phyloP scores from a whole-genome alignment of 2,797 vertebrate genomes.

The Adrianichthys oophorus region DNA sequence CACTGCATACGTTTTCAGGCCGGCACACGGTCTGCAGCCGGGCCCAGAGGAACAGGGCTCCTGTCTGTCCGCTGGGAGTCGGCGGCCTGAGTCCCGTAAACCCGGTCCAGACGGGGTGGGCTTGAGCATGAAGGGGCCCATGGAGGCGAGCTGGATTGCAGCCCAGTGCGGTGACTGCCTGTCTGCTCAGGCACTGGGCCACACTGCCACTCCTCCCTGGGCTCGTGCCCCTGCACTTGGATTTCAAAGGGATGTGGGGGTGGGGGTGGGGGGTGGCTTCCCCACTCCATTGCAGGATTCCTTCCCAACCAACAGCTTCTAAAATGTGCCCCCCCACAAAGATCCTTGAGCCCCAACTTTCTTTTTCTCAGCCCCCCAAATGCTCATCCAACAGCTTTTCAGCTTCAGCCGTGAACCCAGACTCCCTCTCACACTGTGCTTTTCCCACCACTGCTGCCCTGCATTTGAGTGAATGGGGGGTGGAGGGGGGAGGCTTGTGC shows the following conservation, averaged over 20 bases:
- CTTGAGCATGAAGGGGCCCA: slow-evolving; percentile 68
- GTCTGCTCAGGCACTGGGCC: slow-evolving; percentile 82
- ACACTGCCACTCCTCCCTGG: slow-evolving; percentile 79
- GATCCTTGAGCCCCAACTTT: slow-evolving; percentile 58
- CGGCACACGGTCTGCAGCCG: slow-evolving; percentile 43
- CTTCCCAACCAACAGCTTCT: slow-evolving; percentile 60
- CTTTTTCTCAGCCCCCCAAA: slow-evolving; percentile 63
- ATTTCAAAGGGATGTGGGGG: slow-evolving; percentile 82
- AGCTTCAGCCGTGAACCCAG: slow-evolving; percentile 69
- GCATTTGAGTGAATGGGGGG: slow-evolving; percentile 70
- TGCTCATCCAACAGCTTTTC: slow-evolving; percentile 74
- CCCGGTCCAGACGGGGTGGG: slow-evolving; percentile 75
- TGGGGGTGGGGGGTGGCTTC: slow-evolving; percentile 67
- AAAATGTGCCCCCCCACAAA: slow-evolving; percentile 38
- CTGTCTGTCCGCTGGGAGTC: slow-evolving; percentile 78
- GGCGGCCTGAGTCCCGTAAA: slow-evolving; percentile 76
- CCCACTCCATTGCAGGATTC: slow-evolving; percentile 68
- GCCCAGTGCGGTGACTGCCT: slow-evolving; percentile 83
- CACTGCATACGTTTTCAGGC: slow-evolving; percentile 33
- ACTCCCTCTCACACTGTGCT: slow-evolving; percentile 73
- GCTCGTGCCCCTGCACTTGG: slow-evolving; percentile 82
- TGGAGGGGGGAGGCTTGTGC: slow-evolving; percentile 76
- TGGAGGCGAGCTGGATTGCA: slow-evolving; percentile 74
- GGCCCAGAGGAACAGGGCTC: slow-evolving; percentile 61
- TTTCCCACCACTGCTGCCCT: slow-evolving; percentile 79